Percentiles rank a stretch among this genome's conserved stretches.
Conservation (phyloP, 2,797 vertebrate genomes). For the Balearica regulorum region DNA sequence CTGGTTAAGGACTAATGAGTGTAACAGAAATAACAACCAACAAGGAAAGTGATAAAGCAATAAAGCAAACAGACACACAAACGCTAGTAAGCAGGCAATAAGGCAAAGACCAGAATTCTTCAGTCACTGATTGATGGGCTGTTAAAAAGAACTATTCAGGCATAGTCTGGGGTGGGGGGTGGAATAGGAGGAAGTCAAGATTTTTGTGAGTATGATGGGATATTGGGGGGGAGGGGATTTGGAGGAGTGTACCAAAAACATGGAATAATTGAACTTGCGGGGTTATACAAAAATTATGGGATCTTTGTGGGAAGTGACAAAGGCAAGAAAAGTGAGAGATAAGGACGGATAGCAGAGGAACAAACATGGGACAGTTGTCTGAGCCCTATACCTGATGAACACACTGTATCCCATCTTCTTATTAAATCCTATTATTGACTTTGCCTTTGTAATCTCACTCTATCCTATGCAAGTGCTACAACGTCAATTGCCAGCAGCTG, state of each 20-base stretch:
- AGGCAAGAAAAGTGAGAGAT: neutral
- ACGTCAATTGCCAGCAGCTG: neutral
- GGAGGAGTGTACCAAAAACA: neutral
- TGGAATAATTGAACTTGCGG: neutral
- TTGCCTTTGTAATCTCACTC: neutral
- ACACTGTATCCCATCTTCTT: neutral
- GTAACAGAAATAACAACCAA: neutral
- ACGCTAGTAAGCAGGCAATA: neutral
- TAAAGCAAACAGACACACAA: neutral
- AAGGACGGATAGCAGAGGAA: neutral
- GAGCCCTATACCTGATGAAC: neutral
- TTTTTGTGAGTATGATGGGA: neutral
- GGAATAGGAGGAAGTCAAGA: neutral
- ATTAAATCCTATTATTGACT: neutral
- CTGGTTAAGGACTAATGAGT: neutral
- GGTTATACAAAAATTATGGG: neutral
- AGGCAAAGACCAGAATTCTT: neutral
- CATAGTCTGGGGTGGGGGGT: fast-evolving
- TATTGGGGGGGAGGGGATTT: neutral
- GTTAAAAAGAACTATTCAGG: neutral
- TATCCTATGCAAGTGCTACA: neutral
- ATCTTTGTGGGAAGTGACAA: neutral
- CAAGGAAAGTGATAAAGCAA: neutral
- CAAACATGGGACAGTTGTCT: neutral
- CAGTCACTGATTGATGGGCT: neutral